Percentiles rank a stretch among this genome's conserved stretches.
phyloP scores from a whole-genome alignment of 2,888 invertebrate genomes.

The Melanchra persicariae region DNA sequence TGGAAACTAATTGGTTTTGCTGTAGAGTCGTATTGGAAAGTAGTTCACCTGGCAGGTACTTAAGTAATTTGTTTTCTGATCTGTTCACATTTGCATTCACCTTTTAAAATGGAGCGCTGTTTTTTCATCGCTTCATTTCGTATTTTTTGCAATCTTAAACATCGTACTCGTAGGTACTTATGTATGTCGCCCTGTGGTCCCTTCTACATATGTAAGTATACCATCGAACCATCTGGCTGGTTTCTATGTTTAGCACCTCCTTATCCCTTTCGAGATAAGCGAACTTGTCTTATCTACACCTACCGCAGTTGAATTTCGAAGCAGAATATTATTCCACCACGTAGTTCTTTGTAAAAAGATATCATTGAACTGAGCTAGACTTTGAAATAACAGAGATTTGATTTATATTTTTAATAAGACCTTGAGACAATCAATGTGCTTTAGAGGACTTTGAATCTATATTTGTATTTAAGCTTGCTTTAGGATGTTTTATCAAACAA shows the following conservation, averaged over 20 bases:
- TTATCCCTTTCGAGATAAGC: conserved; percentile 54
- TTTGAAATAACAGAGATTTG: conserved; percentile 2
- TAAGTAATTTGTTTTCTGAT: conserved; percentile 17
- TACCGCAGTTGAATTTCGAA: conserved; percentile 50
- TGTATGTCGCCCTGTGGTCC: conserved; percentile 6
- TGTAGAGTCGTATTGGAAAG: conserved; percentile 12
- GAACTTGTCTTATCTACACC: conserved; percentile 51
- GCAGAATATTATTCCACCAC: conserved; percentile 35
- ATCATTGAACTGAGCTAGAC: conserved; percentile 11
- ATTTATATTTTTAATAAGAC: not conserved
- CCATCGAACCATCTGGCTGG: conserved; percentile 34
- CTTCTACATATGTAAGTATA: conserved; percentile 18
- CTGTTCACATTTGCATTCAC: conserved; percentile 7
- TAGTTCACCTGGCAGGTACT: conserved; percentile 29
- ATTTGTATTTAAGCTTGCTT: not conserved
- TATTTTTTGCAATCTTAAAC: not conserved
- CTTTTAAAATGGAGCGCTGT: not conserved
- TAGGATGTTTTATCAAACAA: not conserved
- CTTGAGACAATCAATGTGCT: not conserved
- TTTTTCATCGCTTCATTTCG: not conserved
- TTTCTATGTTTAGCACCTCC: conserved; percentile 50
- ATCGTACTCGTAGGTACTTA: not conserved
- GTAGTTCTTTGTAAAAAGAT: conserved; percentile 38
- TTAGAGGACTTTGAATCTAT: not conserved
- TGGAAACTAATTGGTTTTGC: conserved; percentile 53